A percentile compares a stretch with the other conserved stretches of the same genome.
Evolutionary conservation across 2,113 vertebrate genomes (phyloP).

Genomic region (Vulpes ferrilata): DNA sequence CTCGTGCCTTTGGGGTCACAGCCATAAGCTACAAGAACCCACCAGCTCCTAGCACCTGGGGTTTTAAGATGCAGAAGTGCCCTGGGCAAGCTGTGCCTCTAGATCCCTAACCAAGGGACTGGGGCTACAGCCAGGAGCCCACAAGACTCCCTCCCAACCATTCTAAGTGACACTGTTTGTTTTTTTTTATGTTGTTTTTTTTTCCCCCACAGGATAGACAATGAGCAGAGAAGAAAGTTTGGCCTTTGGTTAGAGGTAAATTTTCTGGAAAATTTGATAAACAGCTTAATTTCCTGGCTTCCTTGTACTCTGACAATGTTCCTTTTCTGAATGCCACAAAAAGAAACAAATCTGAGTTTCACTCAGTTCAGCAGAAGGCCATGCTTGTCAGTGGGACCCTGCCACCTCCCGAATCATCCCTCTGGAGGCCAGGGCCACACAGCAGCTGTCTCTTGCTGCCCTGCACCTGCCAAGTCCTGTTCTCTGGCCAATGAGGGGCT

Average conservation of each 20-base stretch:
- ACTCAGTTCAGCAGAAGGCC: neutral
- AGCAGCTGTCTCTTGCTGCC: neutral
- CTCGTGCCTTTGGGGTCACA: neutral
- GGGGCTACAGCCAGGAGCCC: neutral
- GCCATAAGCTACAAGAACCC: neutral
- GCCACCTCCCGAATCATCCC: neutral
- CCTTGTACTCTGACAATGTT: neutral
- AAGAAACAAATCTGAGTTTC: constrained; percentile 29
- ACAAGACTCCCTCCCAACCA: neutral
- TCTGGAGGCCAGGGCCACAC: neutral
- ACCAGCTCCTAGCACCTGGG: neutral
- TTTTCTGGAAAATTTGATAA: constrained; percentile 9
- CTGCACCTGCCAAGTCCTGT: neutral
- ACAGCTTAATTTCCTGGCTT: constrained; percentile 5
- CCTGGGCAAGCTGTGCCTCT: neutral
- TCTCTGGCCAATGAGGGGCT: neutral
- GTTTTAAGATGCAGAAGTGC: neutral
- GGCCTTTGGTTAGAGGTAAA: neutral
- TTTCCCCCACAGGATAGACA: neutral
- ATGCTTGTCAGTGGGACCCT: neutral
- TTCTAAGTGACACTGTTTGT: neutral
- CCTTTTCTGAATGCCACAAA: constrained; percentile 5
- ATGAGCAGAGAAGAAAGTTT: constrained; percentile 5
- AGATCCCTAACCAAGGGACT: neutral
- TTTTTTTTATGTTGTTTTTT: no score